phyloP scores from a whole-genome alignment of 2,797 vertebrate genomes.

The Halcyon smyrnensis region DNA sequence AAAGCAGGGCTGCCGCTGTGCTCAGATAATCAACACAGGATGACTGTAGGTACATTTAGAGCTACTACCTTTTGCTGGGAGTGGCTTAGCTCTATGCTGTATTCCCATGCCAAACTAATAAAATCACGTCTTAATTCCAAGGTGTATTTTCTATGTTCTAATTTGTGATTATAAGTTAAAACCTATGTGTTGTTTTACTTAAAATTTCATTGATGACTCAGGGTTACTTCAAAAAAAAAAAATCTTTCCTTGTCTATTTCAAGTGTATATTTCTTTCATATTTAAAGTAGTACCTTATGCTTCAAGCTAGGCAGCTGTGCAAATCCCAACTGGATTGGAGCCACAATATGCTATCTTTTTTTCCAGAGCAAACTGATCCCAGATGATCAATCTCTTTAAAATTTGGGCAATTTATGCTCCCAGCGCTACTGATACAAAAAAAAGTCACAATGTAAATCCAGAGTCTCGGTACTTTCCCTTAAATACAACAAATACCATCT shows the following conservation, averaged over 20 bases:
- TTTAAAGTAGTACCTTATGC: neutral
- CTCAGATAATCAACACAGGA: neutral
- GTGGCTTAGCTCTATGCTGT: neutral
- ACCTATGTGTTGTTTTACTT: neutral
- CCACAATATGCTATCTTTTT: neutral
- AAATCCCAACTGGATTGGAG: neutral
- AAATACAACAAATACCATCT: conserved; percentile 26
- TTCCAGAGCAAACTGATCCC: neutral
- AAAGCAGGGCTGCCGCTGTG: neutral
- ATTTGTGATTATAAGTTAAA: neutral
- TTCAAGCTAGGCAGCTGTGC: conserved; percentile 14
- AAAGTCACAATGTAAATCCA: conserved; percentile 4
- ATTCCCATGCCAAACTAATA: neutral
- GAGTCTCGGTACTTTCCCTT: conserved; percentile 44
- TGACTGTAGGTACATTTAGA: neutral
- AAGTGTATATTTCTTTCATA: neutral
- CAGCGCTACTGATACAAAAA: conserved; percentile 13
- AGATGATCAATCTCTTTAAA: conserved; percentile 35
- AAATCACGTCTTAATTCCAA: neutral
- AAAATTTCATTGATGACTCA: neutral
- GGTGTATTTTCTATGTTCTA: neutral
- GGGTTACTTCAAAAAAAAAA: neutral
- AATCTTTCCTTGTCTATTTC: neutral
- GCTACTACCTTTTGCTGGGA: neutral
- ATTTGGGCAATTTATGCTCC: neutral